Base-by-base conservation (phyloP, 2,888 invertebrate species). In the Ectropis crepuscularia region DNA sequence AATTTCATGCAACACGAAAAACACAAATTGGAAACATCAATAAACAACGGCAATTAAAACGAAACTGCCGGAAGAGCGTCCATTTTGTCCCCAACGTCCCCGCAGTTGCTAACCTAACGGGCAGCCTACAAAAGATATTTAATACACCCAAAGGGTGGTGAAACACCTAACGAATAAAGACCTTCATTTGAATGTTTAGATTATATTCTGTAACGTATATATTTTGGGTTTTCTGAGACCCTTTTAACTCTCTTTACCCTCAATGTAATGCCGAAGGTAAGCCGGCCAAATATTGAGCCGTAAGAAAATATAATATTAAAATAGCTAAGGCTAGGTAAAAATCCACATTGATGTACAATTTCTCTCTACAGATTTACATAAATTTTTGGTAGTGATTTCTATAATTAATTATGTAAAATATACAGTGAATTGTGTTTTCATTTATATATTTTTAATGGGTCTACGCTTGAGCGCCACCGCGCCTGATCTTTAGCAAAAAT, bases 181-280 rank as follows among this genome's bases (percentile, higher is more conserved):
- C 70, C 72, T 72, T 65, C 67, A 72, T 72, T 72, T 72, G 63
- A 72, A 72, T 72, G 70, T 69, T 72, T 72, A 70, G 70, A 69
- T 70, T 72, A 72, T 72, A 72, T 72, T 72, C 62, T 70, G 72
- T 68, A 61, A 63, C 61, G 60, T 61, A 67, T 63, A 68, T 68
- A 68, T 70, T 71, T 69, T 65, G 67, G 70, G 70, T 59, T 69
- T 62, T 53, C 50, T 41, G 65, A 59, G 60, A 67, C 67, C 72
- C 69, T 70, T 72, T 72, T 70, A 72, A 67, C 70, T 72, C 72
- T 69, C 61, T 69, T 68, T 69, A 68, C 67, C 70, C 72, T 65
- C 65, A 57, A 61, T 57, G 70, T 60, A 60, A 57, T 50, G 58
- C 65, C 58, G 64, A 43, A 62, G 66, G 64, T 69, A 61, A 55